A percentile compares a stretch with the other conserved stretches of the same genome.
Evolutionary conservation across 2,888 invertebrate genomes (phyloP).

Genomic region (Automeris io): DNA sequence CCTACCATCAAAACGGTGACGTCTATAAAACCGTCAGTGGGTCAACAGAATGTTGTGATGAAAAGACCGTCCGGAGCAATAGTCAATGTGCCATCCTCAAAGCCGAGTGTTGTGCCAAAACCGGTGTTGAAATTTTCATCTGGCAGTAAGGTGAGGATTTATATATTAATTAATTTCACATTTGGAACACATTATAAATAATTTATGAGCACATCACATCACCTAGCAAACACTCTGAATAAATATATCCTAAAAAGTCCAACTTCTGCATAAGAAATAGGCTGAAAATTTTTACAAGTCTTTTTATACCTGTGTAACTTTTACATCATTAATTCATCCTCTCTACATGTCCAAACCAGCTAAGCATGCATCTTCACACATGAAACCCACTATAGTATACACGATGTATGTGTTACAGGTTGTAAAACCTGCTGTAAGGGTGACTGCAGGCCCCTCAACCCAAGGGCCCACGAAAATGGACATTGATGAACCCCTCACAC

Average conservation of each 20-base stretch:
- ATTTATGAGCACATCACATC: too few species aligned
- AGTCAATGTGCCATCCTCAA: conserved; percentile 77
- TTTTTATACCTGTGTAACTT: too few species aligned
- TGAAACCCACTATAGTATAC: too few species aligned
- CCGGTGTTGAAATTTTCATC: conserved; percentile 85
- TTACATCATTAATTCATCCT: neutral
- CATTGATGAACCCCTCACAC: conserved; percentile 61
- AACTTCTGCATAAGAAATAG: too few species aligned
- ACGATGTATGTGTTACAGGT: conserved; percentile 40
- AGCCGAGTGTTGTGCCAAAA: conserved; percentile 84
- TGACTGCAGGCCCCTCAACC: conserved; percentile 52
- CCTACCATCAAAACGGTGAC: conserved; percentile 52
- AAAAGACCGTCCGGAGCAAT: conserved; percentile 64
- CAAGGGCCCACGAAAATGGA: conserved; percentile 77
- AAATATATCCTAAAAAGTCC: too few species aligned
- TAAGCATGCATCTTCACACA: too few species aligned
- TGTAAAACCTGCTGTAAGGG: conserved; percentile 65
- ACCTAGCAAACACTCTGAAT: too few species aligned
- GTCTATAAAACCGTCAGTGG: conserved; percentile 48
- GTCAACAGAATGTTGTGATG: conserved; percentile 68
- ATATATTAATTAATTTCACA: neutral
- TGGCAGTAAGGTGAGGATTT: conserved; percentile 54
- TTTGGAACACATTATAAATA: too few species aligned
- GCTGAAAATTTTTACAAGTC: too few species aligned
- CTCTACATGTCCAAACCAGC: too few species aligned